Evolutionary conservation across 2,797 vertebrate species (phyloP).

Genomic region (Trichosurus vulpecula): DNA sequence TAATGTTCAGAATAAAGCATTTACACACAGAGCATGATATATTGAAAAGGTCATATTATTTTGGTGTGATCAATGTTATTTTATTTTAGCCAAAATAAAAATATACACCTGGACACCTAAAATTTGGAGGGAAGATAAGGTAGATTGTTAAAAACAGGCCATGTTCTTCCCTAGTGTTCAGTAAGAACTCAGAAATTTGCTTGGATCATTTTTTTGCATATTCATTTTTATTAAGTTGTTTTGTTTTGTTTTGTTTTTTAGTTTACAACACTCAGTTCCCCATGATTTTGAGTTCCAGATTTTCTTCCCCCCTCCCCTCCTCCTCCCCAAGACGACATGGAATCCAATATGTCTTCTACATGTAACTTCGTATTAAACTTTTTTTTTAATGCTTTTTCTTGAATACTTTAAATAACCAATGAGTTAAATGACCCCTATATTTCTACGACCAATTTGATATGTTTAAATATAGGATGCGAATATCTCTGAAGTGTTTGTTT

Average conservation of each 20-base stretch:
- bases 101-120: neutral
- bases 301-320: no score
- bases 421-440: neutral
- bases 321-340: no score
- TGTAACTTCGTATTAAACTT: no score
- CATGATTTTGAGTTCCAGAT: no score
- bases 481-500: neutral
- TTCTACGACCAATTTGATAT: neutral
- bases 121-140: neutral
- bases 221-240: no score
- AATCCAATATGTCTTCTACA: no score
- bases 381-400: neutral
- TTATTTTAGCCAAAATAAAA: neutral
- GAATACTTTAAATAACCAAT: neutral
- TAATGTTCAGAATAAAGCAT: neutral
- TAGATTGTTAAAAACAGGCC: neutral
- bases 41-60: conserved; percentile 37
- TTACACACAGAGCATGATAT: neutral
- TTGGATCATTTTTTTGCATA: neutral
- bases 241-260: no score
- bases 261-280: no score
- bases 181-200: neutral
- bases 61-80: neutral
- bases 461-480: conserved; percentile 14
- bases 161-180: neutral